phyloP scores from a whole-genome alignment of 2,113 vertebrate genomes.

The Suncus etruscus region DNA sequence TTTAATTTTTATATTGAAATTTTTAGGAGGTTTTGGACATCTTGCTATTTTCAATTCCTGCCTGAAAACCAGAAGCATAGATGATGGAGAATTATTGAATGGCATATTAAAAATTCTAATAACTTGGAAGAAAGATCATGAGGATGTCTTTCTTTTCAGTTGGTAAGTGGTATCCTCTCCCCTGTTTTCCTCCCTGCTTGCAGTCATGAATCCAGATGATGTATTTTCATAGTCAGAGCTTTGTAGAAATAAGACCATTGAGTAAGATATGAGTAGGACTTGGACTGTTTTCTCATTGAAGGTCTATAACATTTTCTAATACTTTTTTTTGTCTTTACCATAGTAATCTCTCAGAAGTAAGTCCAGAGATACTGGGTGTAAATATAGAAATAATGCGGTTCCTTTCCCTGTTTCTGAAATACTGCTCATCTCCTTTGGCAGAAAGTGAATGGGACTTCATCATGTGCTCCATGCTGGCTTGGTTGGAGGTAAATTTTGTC shows the following conservation, averaged over 20 bases:
- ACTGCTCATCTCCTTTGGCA: slow-evolving; percentile 85
- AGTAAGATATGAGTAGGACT: background rate
- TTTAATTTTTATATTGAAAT: slow-evolving; percentile 63
- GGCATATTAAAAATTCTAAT: slow-evolving; percentile 92
- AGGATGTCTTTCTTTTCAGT: slow-evolving; percentile 94
- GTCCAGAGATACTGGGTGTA: slow-evolving; percentile 89
- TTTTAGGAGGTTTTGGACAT: slow-evolving; percentile 92
- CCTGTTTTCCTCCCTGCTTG: background rate
- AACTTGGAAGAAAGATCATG: slow-evolving; percentile 93
- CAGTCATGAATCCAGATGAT: background rate
- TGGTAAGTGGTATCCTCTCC: slow-evolving; percentile 84
- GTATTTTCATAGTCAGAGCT: background rate
- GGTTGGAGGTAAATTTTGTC: slow-evolving; percentile 92
- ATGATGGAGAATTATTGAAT: slow-evolving; percentile 90
- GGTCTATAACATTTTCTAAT: background rate
- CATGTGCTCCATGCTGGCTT: slow-evolving; percentile 96
- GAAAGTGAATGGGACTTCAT: slow-evolving; percentile 96
- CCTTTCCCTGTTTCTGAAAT: slow-evolving; percentile 90
- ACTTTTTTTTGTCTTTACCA: slow-evolving; percentile 68
- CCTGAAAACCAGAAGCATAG: slow-evolving; percentile 86
- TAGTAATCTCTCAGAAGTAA: slow-evolving; percentile 92
- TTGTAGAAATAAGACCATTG: background rate
- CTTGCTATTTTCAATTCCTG: slow-evolving; percentile 95
- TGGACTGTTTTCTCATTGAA: slow-evolving; percentile 29
- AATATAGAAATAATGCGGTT: slow-evolving; percentile 95